phyloP scores from a whole-genome alignment of 1,140 invertebrate species.

The Nasonia vitripennis region DNA sequence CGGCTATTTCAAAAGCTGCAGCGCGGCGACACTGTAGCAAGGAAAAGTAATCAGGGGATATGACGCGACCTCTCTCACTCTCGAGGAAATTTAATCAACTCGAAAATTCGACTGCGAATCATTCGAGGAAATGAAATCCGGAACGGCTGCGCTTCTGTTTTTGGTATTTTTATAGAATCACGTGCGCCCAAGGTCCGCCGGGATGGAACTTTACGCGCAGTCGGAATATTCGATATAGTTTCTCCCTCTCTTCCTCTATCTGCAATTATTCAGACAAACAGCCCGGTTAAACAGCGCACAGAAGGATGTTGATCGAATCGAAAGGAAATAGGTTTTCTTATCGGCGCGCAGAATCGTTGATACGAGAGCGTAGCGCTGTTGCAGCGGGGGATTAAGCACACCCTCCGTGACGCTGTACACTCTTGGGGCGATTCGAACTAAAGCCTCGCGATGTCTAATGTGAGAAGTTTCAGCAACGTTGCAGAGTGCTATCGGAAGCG shows the following conservation, averaged over 20 bases:
- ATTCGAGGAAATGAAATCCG: neutral
- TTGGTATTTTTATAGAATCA: neutral
- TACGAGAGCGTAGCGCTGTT: no score
- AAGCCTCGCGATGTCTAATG: neutral
- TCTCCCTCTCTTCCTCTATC: no score
- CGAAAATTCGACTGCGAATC: neutral
- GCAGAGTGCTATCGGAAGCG: neutral
- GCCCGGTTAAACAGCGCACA: no score
- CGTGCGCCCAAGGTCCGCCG: no score
- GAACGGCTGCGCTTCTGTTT: neutral
- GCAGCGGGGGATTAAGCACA: no score
- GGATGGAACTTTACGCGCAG: no score
- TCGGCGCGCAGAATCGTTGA: no score
- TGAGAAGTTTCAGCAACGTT: neutral
- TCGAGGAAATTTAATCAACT: conserved; percentile 20
- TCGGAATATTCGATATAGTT: no score
- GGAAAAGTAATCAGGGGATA: conserved; percentile 8
- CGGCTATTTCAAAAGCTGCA: neutral
- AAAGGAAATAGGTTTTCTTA: no score
- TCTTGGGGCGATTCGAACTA: neutral
- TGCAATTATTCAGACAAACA: no score
- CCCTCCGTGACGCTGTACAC: no score
- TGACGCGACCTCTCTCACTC: neutral
- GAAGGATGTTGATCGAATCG: no score
- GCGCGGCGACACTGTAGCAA: neutral